Evolutionary conservation across 2,888 invertebrate species (phyloP), one percentile per base, ranked within the genome.

Genomic region (Coremacera marginata): DNA sequence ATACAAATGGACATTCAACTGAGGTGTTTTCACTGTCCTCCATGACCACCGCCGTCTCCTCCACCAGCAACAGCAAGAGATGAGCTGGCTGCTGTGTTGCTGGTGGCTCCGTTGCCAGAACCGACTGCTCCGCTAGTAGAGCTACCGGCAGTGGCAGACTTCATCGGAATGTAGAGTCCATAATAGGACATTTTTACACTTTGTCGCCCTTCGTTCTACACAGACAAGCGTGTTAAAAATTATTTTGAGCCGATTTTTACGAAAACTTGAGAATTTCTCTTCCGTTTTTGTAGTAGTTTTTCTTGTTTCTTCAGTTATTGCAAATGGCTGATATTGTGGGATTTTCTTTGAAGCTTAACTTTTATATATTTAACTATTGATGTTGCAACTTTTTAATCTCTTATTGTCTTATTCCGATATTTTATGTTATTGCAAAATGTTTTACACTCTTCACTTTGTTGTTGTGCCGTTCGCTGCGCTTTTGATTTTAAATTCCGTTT

Each of bases 1-100:
- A 95, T 0, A 95, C 93, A 71, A 75, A 77, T 9, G 83, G 84
- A 49, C 84, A 83, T 49, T 84, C 83, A 63, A 82, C 87, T 87
- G 79, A n/a, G 9, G n/a, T 55, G n/a, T 19, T 55, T 19, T 65
- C 63, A 65, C 63, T n/a, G 9, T n/a, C 31, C n/a, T 3, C 37
- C 63, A 27, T 7, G 31, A 34, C 9, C 34, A 14, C 31, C 31
- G 8, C 37, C 63, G n/a, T 37, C 63, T 16, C 34, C 63, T 19
- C 63, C 63, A 4, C 34, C 37, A 34, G n/a, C 31, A 14, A 9
- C 63, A 34, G 19, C n/a, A 34, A 19, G 16, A 5, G 63, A 25
- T n/a, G 63, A 22, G 27, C n/a, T 27, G 25, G 19, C 27, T 65
- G 19, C 31, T 9, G 63, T 37, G 16, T 9, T 31, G 63, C n/a